These are phyloP conservation scores for Hofmannophila pseudospretella DNA, from an alignment of 2,888 invertebrate species.

Conservation along the genomic window DNA sequence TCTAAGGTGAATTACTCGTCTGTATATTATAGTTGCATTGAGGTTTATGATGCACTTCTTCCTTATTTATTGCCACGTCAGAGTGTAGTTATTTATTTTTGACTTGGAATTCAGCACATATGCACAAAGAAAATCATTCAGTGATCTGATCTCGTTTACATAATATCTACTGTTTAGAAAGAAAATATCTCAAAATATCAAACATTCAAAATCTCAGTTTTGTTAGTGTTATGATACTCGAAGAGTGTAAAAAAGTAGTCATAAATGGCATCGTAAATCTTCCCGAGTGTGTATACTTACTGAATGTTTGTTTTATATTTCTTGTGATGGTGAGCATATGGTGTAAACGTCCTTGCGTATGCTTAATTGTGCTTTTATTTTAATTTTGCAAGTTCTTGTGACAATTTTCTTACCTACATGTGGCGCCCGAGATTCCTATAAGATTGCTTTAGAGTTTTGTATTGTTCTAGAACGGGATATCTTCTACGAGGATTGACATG, in stretches of 20 bases:
- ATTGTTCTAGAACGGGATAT: no score
- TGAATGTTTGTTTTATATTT: slow-evolving; percentile 10
- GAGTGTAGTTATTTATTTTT: no score
- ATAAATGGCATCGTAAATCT: slow-evolving; percentile 8
- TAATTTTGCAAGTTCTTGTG: slow-evolving; percentile 23
- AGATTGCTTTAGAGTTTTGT: not conserved
- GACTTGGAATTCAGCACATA: no score
- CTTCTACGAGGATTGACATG: no score
- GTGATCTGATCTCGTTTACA: no score
- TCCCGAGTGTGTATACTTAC: slow-evolving; percentile 7
- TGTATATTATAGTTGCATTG: no score
- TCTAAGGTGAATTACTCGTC: no score
- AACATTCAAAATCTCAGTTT: not conserved
- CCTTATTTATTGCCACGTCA: no score
- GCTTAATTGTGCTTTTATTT: slow-evolving; percentile 23
- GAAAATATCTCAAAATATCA: not conserved
- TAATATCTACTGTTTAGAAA: no score
- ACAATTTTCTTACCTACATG: slow-evolving; percentile 15
- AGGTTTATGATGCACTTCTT: no score
- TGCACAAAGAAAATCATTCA: no score
- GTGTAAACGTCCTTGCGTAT: slow-evolving; percentile 12
- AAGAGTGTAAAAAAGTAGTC: slow-evolving; percentile 1
- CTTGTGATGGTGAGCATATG: slow-evolving; percentile 5
- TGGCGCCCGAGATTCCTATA: not conserved
- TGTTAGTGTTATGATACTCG: slow-evolving; percentile 1